Percentiles rank a stretch among this genome's conserved stretches.
Conservation (phyloP, 1,140 invertebrate genomes). For the Camponotus floridanus region DNA sequence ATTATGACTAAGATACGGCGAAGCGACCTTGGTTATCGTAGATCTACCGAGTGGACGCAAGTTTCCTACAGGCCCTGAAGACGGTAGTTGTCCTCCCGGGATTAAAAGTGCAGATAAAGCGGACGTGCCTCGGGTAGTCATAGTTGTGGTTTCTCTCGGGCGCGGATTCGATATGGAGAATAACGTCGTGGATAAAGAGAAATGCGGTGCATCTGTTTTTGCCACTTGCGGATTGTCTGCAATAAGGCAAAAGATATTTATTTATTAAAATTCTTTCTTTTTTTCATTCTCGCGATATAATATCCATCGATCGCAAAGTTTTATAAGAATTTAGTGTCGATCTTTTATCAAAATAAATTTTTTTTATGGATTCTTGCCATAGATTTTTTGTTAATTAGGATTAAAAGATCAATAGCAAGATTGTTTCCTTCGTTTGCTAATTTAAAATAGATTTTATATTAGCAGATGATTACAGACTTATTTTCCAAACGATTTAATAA, state of each 20-base stretch:
- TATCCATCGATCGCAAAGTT: not conserved
- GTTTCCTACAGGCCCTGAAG: slow-evolving; percentile 69
- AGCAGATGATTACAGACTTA: not conserved
- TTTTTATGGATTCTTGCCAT: too few species aligned
- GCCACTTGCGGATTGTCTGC: slow-evolving; percentile 18
- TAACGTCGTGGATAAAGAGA: not conserved
- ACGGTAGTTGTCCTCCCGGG: slow-evolving; percentile 87
- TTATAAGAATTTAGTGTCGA: not conserved
- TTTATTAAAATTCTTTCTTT: not conserved
- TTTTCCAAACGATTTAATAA: not conserved
- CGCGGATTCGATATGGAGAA: slow-evolving; percentile 24
- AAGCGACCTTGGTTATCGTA: slow-evolving; percentile 89
- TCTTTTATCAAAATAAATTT: not conserved
- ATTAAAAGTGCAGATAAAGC: slow-evolving; percentile 87
- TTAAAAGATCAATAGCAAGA: not conserved
- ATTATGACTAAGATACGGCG: slow-evolving; percentile 81
- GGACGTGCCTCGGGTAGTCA: slow-evolving; percentile 71
- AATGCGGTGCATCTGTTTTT: not conserved
- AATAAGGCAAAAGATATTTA: slow-evolving; percentile 15
- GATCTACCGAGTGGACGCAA: slow-evolving; percentile 84
- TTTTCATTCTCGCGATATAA: not conserved
- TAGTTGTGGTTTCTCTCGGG: slow-evolving; percentile 35
- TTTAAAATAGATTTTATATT: slow-evolving; percentile 7
- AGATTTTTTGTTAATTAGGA: too few species aligned
- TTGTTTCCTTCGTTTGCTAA: not conserved